A percentile compares a stretch with the other conserved stretches of the same genome.
phyloP scores from a whole-genome alignment of 2,888 invertebrate genomes.

The Chymomyza caudatula region DNA sequence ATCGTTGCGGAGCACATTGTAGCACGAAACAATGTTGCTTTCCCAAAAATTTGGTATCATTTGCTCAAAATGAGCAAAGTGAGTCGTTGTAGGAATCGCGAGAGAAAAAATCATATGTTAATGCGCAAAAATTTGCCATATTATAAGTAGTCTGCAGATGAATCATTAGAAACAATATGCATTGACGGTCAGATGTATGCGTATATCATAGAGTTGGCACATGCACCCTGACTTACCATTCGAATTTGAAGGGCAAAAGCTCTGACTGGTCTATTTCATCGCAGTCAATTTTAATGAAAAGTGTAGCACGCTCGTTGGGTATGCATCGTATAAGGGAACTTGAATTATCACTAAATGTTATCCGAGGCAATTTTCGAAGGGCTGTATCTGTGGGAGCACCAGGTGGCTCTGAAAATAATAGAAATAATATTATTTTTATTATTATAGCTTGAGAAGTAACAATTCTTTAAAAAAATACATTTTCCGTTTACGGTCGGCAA shows the following conservation, averaged over 20 bases:
- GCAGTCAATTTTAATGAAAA: conserved; percentile 77
- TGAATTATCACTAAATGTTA: conserved; percentile 77
- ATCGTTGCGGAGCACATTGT: conserved; percentile 1
- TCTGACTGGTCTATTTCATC: conserved; percentile 70
- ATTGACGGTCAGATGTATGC: conserved; percentile 15
- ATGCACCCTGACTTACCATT: conserved; percentile 72
- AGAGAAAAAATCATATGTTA: conserved; percentile 58
- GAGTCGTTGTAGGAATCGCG: conserved; percentile 22
- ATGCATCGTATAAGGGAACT: conserved; percentile 75
- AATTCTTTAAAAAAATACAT: too few relatives aligned
- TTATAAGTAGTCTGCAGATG: conserved; percentile 47
- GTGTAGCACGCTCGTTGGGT: conserved; percentile 77
- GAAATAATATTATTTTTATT: background rate
- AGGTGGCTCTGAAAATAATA: conserved; percentile 48
- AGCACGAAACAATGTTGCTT: conserved; percentile 15
- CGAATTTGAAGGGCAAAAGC: conserved; percentile 76
- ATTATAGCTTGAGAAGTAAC: background rate
- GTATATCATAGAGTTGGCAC: background rate
- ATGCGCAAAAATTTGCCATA: conserved; percentile 57
- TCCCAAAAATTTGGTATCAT: background rate
- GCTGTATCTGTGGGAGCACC: conserved; percentile 15
- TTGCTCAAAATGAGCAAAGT: background rate
- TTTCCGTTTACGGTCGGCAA: too few relatives aligned
- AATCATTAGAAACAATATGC: conserved; percentile 40
- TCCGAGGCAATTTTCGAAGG: conserved; percentile 49